phyloP scores from a whole-genome alignment of 2,888 invertebrate genomes.

The Pharmacophagus antenor region DNA sequence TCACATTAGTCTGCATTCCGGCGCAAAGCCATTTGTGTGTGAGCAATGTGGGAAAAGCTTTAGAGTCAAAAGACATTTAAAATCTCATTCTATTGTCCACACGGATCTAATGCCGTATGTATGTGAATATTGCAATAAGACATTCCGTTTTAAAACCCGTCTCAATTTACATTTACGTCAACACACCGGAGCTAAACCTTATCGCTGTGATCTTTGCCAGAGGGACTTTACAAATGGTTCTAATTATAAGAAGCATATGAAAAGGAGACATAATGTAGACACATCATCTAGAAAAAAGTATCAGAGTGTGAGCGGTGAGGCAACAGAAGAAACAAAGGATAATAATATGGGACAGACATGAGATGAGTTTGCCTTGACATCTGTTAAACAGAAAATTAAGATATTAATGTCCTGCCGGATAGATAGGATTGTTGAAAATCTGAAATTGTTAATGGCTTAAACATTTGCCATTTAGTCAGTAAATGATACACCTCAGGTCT shows the following conservation, averaged over 20 bases:
- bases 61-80: slow-evolving; percentile 67
- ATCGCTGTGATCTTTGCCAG: slow-evolving; percentile 65
- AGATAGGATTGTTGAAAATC: neutral
- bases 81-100: slow-evolving; percentile 72
- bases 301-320: slow-evolving; percentile 17
- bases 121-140: slow-evolving; percentile 69
- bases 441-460: too few species aligned
- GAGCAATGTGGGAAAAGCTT: slow-evolving; percentile 74
- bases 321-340: slow-evolving; percentile 11
- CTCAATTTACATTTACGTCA: slow-evolving; percentile 68
- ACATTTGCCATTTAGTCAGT: too few species aligned
- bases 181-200: slow-evolving; percentile 74
- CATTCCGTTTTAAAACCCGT: slow-evolving; percentile 70
- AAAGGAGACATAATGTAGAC: slow-evolving; percentile 67
- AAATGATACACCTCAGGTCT: too few species aligned
- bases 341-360: slow-evolving; percentile 28
- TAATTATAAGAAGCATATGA: slow-evolving; percentile 75
- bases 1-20: slow-evolving; percentile 66
- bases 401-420: neutral
- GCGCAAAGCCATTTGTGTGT: slow-evolving; percentile 69
- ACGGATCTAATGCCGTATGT: slow-evolving; percentile 70
- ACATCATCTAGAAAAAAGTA: slow-evolving; percentile 44
- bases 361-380: neutral
- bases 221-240: slow-evolving; percentile 75
- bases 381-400: neutral